Base-by-base conservation (phyloP, 2,888 invertebrate genomes). In the Hirtodrosophila duncani region DNA sequence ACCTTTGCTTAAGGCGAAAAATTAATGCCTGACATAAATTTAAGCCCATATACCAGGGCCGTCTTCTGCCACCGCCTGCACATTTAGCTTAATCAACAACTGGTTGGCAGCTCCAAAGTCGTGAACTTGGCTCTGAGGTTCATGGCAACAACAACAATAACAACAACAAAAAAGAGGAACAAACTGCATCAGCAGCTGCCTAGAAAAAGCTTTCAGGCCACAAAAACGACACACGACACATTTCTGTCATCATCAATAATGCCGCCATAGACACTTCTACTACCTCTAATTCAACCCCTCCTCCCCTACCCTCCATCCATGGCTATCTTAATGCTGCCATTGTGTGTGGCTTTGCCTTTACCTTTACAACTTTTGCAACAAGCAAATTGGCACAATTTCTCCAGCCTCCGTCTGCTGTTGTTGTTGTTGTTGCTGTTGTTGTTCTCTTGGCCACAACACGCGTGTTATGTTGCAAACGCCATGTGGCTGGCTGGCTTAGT, bases 181-280 rank as follows among this genome's bases (percentile, higher is more conserved):
- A n/a, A n/a, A n/a, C n/a, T n/a, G n/a, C n/a, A n/a, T n/a, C n/a
- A n/a, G 59, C 52, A 52, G 57, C 59, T 61, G 62, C 42, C 26
- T 53, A 36, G 42, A 49, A 39, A 51, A 52, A 46, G 42, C 45
- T 60, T 61, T 61, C 41, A n/a, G n/a, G n/a, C n/a, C n/a, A n/a
- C 56, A 37, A 46, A 38, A 55, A 62, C 45, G 48, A 44, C 29
- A 36, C 41, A 63, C 64, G 74, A 78, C 82, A 81, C 66, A 78
- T 82, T 78, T 81, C 71, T 80, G 79, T 78, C 80, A 81, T 71
- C 71, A 82, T 80, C 82, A 81, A 80, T 82, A 82, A 81, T 67
- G 68, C 81, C 81, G 81, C 60, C 68, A 59, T 60, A 56, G 63
- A 53, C 46, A 39, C 49, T 29, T 31, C 39, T 43, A 41, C 48